Percentiles rank a stretch among this genome's conserved stretches.
Conservation (phyloP, 2,113 vertebrate genomes). For the Megaceryle maxima region DNA sequence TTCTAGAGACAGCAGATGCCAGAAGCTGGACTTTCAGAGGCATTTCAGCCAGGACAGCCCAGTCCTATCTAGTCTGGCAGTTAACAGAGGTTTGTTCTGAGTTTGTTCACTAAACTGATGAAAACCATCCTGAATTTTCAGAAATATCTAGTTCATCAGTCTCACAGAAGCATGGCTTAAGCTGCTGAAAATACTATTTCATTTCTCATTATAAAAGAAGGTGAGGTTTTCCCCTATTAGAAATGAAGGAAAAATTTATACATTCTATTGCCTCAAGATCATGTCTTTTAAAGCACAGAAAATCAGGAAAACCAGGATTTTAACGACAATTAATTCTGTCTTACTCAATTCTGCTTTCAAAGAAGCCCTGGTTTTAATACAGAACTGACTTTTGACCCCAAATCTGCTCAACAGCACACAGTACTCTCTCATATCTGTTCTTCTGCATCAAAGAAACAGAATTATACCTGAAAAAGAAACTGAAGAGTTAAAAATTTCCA, state of each 20-base stretch:
- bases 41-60: background rate
- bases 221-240: accelerated
- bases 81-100: background rate
- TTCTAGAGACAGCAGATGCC: background rate
- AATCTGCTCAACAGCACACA: background rate
- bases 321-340: background rate
- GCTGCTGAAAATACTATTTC: background rate
- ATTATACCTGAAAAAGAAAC: background rate
- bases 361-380: background rate
- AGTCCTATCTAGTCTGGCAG: background rate
- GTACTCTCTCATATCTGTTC: background rate
- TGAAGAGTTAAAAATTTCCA: constrained; percentile 17
- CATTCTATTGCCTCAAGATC: background rate
- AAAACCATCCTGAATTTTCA: background rate
- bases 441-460: background rate
- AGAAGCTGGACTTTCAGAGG: background rate
- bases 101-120: background rate
- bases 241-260: background rate
- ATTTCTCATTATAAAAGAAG: background rate
- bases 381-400: background rate
- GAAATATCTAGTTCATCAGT: background rate
- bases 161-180: background rate
- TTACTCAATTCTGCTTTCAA: background rate
- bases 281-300: background rate
- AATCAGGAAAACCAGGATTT: background rate